Conservation (phyloP, 2,113 vertebrate genomes). For the Stercorarius parasiticus region DNA sequence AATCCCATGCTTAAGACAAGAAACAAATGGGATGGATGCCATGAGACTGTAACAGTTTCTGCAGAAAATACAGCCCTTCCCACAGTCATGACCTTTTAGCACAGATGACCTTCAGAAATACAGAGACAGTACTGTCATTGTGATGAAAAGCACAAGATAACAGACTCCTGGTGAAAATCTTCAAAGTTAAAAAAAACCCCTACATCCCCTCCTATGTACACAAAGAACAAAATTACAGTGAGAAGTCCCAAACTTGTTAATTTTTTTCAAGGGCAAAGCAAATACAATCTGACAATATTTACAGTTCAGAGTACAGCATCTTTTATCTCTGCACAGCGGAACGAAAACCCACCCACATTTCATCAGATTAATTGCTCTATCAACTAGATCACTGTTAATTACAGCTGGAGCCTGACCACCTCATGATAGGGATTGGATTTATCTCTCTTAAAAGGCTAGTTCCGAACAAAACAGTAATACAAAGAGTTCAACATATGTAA, state of each 20-base stretch:
- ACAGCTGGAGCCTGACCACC: neutral
- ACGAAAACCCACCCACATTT: neutral
- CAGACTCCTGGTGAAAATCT: neutral
- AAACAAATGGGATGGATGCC: neutral
- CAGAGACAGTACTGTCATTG: neutral
- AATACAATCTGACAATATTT: constrained; percentile 20
- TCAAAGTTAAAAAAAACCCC: neutral
- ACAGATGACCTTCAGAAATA: neutral
- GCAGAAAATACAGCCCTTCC: neutral
- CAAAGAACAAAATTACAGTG: neutral
- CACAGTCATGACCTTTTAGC: neutral
- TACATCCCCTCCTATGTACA: neutral
- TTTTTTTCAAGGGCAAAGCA: neutral
- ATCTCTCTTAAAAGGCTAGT: neutral
- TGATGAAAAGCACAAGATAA: neutral
- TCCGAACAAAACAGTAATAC: neutral
- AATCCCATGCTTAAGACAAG: neutral
- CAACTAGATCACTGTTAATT: neutral
- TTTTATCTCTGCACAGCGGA: neutral
- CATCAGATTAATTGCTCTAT: neutral
- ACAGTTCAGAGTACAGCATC: constrained; percentile 22
- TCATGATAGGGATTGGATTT: neutral
- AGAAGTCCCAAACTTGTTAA: neutral
- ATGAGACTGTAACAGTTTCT: neutral
- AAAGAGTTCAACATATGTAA: neutral